Evolutionary conservation across 2,113 vertebrate genomes (phyloP).

Genomic region (Oreochromis niloticus): DNA sequence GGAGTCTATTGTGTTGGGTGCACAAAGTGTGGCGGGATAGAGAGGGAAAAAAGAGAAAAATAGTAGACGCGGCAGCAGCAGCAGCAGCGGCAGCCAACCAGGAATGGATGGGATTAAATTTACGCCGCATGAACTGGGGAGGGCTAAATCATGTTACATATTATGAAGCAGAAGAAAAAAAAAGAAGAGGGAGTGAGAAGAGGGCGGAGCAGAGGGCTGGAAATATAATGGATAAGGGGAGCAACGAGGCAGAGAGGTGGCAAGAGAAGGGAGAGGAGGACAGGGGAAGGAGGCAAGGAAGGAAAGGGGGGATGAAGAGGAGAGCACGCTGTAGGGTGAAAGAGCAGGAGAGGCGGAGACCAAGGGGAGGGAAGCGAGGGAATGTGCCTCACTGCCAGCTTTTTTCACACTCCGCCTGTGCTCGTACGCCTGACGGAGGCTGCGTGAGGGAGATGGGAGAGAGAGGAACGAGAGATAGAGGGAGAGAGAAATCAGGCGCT

Average conservation of each 20-base stretch:
- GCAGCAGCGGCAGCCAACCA: conserved; percentile 38
- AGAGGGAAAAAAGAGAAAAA: conserved; percentile 12
- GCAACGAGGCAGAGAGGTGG: conserved; percentile 44
- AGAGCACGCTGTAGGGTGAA: conserved; percentile 10
- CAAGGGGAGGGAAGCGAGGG: conserved; percentile 19
- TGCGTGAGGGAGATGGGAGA: background rate
- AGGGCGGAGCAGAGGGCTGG: conserved; percentile 30
- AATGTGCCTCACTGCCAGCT: conserved; percentile 49
- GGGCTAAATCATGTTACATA: conserved; percentile 67
- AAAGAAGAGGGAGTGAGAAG: conserved; percentile 2
- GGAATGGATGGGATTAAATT: conserved; percentile 62
- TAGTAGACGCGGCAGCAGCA: conserved; percentile 18
- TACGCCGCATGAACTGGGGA: conserved; percentile 66
- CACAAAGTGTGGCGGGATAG: conserved; percentile 29
- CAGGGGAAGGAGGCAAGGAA: background rate
- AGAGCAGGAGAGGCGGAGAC: conserved; percentile 33
- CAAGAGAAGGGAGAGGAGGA: background rate
- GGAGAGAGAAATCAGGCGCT: background rate
- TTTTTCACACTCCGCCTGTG: conserved; percentile 52
- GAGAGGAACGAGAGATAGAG: background rate
- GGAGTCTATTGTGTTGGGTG: conserved; percentile 49
- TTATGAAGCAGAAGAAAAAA: conserved; percentile 51
- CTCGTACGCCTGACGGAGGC: conserved; percentile 4
- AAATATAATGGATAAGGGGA: conserved; percentile 60
- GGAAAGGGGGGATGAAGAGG: background rate